Evolutionary conservation across 2,888 invertebrate genomes (phyloP).

Genomic region (Eledone cirrhosa): DNA sequence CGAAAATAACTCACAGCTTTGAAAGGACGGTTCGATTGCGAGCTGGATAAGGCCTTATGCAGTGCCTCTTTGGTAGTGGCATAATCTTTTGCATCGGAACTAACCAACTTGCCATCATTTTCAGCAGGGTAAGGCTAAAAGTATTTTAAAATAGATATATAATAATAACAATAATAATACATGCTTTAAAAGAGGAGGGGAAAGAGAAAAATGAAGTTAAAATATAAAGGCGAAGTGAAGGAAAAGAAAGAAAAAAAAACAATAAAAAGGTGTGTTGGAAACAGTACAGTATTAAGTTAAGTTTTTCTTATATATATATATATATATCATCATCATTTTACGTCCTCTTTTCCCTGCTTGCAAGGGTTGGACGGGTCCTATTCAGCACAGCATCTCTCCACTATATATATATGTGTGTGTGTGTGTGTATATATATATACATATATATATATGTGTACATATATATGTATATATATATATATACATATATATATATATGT

Average conservation of each 20-base stretch:
- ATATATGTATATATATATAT: too few relatives aligned
- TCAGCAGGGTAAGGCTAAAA: constrained; percentile 77
- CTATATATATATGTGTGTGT: too few relatives aligned
- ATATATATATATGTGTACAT: too few relatives aligned
- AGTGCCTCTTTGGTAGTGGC: constrained; percentile 46
- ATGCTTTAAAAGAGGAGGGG: neutral
- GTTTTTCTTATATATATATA: too few relatives aligned
- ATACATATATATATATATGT: too few relatives aligned
- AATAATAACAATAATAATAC: too few relatives aligned
- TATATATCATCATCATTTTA: too few relatives aligned
- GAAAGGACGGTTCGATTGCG: constrained; percentile 3
- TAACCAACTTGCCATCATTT: constrained; percentile 70
- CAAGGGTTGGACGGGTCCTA: too few relatives aligned
- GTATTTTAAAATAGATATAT: constrained; percentile 22
- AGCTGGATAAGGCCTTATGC: constrained; percentile 17
- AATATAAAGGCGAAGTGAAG: neutral
- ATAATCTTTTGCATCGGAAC: constrained; percentile 72
- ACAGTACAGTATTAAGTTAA: neutral
- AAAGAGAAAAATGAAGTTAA: neutral
- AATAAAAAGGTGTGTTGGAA: neutral
- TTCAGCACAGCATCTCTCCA: too few relatives aligned
- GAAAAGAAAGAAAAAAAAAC: neutral
- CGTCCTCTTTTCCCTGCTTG: too few relatives aligned
- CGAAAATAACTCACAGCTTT: constrained; percentile 37
- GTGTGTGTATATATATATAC: too few relatives aligned